phyloP scores from a whole-genome alignment of 2,888 invertebrate genomes.

The Drosophila quinaria region DNA sequence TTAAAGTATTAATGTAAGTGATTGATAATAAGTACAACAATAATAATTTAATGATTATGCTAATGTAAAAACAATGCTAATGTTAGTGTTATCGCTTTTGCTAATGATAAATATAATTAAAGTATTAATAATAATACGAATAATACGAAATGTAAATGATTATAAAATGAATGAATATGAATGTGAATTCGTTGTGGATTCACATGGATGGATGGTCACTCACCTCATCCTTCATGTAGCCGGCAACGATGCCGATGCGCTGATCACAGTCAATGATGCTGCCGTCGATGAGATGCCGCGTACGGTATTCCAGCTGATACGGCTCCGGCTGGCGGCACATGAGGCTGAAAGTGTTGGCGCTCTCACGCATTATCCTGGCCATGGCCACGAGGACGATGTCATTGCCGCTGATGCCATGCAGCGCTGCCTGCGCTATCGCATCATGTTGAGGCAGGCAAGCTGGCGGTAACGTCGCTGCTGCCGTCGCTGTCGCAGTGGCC shows the following conservation, averaged over 20 bases:
- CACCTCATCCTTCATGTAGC: conserved; percentile 95
- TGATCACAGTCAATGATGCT: conserved; percentile 96
- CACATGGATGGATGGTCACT: conserved; percentile 70
- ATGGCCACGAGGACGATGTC: conserved; percentile 91
- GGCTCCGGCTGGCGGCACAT: conserved; percentile 89
- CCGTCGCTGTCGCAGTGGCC: conserved; percentile 39
- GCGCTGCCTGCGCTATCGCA: conserved; percentile 86
- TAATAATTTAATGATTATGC: no score
- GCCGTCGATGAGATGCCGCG: conserved; percentile 95
- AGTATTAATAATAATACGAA: no score
- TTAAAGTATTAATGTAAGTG: no score
- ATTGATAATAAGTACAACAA: no score
- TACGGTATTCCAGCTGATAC: conserved; percentile 94
- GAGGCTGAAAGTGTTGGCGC: conserved; percentile 85
- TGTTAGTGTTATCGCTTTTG: no score
- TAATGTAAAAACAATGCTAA: no score
- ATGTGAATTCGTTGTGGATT: neutral
- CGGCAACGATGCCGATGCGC: conserved; percentile 94
- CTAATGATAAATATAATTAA: no score
- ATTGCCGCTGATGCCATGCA: conserved; percentile 87
- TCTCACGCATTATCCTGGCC: conserved; percentile 90
- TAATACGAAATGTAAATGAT: no score
- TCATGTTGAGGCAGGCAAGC: conserved; percentile 78
- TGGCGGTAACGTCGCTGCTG: conserved; percentile 63
- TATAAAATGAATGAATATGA: no score